Conservation (phyloP, 2,797 vertebrate genomes). For the Gallinago stenura region DNA sequence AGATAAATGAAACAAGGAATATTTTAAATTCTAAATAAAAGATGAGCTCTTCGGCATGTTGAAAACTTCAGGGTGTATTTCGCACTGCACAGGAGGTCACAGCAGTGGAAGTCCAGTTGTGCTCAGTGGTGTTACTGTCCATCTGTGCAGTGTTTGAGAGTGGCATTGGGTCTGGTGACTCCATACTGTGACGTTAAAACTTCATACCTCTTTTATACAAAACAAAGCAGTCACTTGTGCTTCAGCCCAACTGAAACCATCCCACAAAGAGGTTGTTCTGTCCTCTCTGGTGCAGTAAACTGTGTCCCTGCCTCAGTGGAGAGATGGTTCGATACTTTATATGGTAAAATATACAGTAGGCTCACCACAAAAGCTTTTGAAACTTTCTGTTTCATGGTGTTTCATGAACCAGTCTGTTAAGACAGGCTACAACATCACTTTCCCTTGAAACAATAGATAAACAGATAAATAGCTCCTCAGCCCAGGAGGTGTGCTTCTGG, state of each 20-base stretch:
- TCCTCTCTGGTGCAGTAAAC: background rate
- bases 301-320: background rate
- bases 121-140: background rate
- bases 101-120: background rate
- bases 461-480: background rate
- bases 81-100: background rate
- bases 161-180: background rate
- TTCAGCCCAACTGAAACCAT: background rate
- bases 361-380: background rate
- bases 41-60: background rate
- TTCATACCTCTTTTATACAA: background rate
- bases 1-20: background rate
- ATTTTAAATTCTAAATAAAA: background rate
- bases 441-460: background rate
- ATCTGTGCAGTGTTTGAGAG: rapidly evolving
- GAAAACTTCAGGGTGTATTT: background rate
- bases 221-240: background rate
- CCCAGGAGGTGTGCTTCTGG: background rate
- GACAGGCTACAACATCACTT: background rate
- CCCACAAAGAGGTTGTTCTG: rapidly evolving
- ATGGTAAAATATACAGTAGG: background rate
- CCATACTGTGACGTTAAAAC: background rate
- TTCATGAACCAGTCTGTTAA: background rate
- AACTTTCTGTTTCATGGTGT: background rate
- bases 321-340: background rate